Evolutionary conservation across 2,113 vertebrate genomes (phyloP).

Genomic region (Nanorana parkeri): DNA sequence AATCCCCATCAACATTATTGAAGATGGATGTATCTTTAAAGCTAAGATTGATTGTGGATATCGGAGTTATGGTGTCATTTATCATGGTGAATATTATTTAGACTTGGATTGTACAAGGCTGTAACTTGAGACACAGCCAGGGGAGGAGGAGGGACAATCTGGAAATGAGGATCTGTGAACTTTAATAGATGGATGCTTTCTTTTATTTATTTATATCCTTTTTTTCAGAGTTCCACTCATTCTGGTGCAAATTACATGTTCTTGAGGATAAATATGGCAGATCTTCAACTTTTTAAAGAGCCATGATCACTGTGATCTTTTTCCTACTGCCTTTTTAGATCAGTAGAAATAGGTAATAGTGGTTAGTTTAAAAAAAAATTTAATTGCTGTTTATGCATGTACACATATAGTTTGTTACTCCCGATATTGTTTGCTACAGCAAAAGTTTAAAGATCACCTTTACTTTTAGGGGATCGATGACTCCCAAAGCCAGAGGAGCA

Average conservation of each 20-base stretch:
- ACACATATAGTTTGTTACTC: no score
- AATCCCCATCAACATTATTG: constrained; percentile 96
- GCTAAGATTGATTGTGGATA: constrained; percentile 99
- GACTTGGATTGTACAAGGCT: constrained; percentile 94
- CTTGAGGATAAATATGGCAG: constrained; percentile 3
- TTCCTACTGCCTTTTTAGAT: background rate
- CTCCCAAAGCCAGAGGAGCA: no score
- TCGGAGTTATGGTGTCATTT: constrained; percentile 97
- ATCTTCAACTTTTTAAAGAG: background rate
- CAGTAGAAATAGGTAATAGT: background rate
- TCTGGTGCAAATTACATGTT: constrained; percentile 78
- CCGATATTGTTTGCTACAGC: no score
- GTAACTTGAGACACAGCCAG: constrained; percentile 90
- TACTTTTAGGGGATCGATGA: no score
- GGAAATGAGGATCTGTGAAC: constrained; percentile 83
- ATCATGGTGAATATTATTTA: constrained; percentile 98
- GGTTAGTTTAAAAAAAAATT: no score
- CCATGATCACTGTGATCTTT: background rate
- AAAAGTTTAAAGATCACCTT: no score
- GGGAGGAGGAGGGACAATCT: constrained; percentile 85
- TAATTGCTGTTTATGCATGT: no score
- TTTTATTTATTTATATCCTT: constrained; percentile 48
- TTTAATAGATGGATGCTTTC: constrained; percentile 90
- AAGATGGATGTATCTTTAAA: constrained; percentile 99
- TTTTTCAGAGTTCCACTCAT: constrained; percentile 77